Evolutionary conservation across 53 echinoderm and acorn worm genomes (phyloP).

Genomic region (Zoroaster sp.): DNA sequence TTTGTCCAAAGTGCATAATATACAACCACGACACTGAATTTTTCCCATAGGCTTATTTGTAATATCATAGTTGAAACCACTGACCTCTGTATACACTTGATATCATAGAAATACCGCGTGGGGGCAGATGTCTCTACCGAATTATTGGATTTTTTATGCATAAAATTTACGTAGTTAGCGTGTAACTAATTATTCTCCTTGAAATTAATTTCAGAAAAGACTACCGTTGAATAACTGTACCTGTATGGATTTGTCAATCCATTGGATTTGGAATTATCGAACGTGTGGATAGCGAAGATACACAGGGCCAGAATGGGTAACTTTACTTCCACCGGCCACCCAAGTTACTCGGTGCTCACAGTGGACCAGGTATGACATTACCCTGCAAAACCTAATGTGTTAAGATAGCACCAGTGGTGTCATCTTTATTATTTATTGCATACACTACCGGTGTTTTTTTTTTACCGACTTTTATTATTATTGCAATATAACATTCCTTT

Average conservation of each 20-base stretch:
- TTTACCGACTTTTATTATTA: no score
- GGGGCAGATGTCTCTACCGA: not conserved
- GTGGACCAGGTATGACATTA: conserved; percentile 31
- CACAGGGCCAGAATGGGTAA: conserved; percentile 14
- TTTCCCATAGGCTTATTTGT: not conserved
- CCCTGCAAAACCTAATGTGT: no score
- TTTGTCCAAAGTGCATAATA: not conserved
- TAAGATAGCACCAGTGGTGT: no score
- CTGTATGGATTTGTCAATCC: not conserved
- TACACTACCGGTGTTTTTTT: no score
- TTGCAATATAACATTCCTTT: no score
- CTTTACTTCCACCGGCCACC: conserved; percentile 5
- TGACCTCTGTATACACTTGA: not conserved
- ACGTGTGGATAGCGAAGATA: not conserved
- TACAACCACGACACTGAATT: not conserved
- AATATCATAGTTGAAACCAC: not conserved
- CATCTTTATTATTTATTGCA: no score
- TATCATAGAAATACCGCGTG: not conserved
- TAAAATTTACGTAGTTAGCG: no score
- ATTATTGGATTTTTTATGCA: not conserved
- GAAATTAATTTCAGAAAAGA: not conserved
- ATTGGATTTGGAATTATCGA: not conserved
- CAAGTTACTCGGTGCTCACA: conserved; percentile 10
- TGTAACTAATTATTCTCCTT: not conserved
- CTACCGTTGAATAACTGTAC: not conserved